Base-by-base conservation (phyloP, 2,888 invertebrate genomes). In the Steinernema scapterisci region DNA sequence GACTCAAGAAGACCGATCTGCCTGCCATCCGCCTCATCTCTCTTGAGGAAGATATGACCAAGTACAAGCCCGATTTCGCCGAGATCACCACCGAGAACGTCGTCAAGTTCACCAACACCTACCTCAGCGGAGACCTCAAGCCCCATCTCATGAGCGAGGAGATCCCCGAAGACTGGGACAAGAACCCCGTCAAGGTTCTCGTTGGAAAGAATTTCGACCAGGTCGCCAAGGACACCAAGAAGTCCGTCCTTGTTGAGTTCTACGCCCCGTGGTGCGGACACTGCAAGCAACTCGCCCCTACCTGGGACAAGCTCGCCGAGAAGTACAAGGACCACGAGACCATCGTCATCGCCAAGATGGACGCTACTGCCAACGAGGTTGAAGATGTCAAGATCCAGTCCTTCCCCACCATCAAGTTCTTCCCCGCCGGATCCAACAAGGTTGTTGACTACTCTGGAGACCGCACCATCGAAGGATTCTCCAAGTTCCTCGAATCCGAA, bases 191-290 rank as follows among this genome's bases (percentile, higher is more conserved):
- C 77, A 97, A 96, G 90, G 78, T 79, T 25, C 91, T 99, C 76
- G 97, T 97, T 74, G 93, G 96, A 80, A 93, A 92, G 88, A 99
- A 99, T 91, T 99, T 99, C 89, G 94, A 95, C 85, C 92, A 93
- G 82, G 93, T 99, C 82, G 99, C 92, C 71, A 91, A 93, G 81
- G 93, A 97, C 89, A 91, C 91, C 85, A 91, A 89, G 82, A 97
- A 97, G 91, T 92, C 92, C 87, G 99, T 97, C 71, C 91, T 99
- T 76, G 97, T 99, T 80, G 97, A 99, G 91, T 99, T 99, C 91
- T 99, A 86, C 81, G 86, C 86, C 63, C 86, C 86, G 74, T 84
- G 84, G 86, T 91, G 91, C 90, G 96, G 95, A 77, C 97, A 99
- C 89, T 99, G 97, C 92, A 97, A 97, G 89, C 95, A 97, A 89